These are phyloP conservation scores for Cenopis cana DNA, from an alignment of 2,888 invertebrate species.

Conservation along the genomic window DNA sequence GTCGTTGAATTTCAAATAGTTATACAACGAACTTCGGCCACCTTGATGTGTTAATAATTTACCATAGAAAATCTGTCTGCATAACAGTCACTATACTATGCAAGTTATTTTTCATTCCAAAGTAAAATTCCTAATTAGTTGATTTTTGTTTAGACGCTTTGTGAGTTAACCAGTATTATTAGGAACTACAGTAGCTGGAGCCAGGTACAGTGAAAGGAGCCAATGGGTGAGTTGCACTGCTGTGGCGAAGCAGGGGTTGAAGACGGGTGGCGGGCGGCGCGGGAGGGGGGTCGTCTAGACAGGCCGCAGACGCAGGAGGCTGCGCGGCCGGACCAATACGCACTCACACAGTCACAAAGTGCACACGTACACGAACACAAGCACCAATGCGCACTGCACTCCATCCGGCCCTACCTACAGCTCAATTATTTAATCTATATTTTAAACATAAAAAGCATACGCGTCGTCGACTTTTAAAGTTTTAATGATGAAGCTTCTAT, in stretches of 20 bases:
- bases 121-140: constrained; percentile 8
- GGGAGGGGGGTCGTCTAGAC: constrained; percentile 76
- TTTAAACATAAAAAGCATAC: constrained; percentile 37
- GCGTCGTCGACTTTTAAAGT: constrained; percentile 25
- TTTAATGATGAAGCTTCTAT: constrained; percentile 28
- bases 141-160: constrained; percentile 22
- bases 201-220: constrained; percentile 56
- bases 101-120: background rate
- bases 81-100: background rate
- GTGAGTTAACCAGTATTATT: background rate
- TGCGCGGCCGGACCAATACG: constrained; percentile 67
- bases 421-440: constrained; percentile 42
- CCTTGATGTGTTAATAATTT: background rate
- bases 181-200: constrained; percentile 46
- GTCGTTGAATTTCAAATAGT: background rate
- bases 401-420: constrained; percentile 46
- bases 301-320: constrained; percentile 84
- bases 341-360: constrained; percentile 66
- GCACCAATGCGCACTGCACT: constrained; percentile 33
- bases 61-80: background rate
- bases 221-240: constrained; percentile 49
- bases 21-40: background rate
- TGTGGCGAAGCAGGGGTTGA: constrained; percentile 48
- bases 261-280: constrained; percentile 49
- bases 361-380: constrained; percentile 58